Conservation (phyloP, 2,797 vertebrate species). For the Chelonia mydas region DNA sequence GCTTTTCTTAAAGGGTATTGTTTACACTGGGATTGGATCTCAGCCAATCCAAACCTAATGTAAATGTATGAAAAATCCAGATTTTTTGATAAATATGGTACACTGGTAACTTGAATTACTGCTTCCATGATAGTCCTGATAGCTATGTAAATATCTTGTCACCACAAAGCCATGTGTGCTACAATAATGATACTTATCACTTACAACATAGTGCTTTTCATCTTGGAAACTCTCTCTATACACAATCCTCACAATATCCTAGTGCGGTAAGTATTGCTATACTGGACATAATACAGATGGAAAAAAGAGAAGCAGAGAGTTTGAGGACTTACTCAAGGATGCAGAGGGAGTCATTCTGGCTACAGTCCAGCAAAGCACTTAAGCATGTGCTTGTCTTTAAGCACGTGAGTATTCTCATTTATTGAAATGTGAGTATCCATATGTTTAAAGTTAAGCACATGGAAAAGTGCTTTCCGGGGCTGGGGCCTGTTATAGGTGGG, state of each 20-base stretch:
- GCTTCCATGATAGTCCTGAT: neutral
- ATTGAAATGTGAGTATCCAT: neutral
- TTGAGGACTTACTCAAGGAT: neutral
- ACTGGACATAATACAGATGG: neutral
- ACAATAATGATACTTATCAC: neutral
- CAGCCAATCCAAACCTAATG: neutral
- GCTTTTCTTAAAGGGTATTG: neutral
- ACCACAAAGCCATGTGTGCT: neutral
- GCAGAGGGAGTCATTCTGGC: neutral
- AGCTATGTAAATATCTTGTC: neutral
- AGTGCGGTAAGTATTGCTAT: neutral
- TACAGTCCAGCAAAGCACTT: neutral
- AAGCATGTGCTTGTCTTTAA: neutral
- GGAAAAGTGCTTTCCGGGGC: neutral
- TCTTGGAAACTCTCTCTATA: neutral
- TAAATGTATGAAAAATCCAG: neutral
- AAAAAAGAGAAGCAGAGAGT: neutral
- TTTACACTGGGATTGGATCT: neutral
- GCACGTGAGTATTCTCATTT: neutral
- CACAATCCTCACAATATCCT: neutral
- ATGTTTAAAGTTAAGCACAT: neutral
- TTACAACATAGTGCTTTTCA: neutral
- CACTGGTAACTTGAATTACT: neutral
- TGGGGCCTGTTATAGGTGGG: neutral
- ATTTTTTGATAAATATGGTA: neutral